A percentile compares a stretch with the other conserved stretches of the same genome.
Evolutionary conservation across 2,888 invertebrate genomes (phyloP).

Genomic region (Thysanoteuthis rhombus): DNA sequence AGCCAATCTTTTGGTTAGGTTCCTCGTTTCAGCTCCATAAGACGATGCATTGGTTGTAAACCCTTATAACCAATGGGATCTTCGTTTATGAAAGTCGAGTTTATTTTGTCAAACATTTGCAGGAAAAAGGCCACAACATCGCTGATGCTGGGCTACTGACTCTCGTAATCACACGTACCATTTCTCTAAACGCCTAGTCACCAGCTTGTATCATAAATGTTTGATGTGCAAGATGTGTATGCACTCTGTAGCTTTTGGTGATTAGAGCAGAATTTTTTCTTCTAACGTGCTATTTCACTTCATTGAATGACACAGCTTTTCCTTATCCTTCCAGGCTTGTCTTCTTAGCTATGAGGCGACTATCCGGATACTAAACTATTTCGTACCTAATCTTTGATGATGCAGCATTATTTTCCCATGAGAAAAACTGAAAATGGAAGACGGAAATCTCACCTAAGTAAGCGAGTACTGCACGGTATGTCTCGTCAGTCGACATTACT

Average conservation of each 20-base stretch:
- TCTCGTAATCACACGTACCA: not conserved
- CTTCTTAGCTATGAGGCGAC: not conserved
- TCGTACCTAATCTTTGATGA: conserved; percentile 1
- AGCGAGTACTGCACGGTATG: not conserved
- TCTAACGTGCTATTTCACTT: not conserved
- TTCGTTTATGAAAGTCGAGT: too few relatives aligned
- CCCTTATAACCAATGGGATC: too few relatives aligned
- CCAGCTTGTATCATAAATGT: not conserved
- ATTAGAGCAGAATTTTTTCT: too few relatives aligned
- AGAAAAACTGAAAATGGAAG: not conserved
- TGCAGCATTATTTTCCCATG: not conserved
- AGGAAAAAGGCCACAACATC: not conserved
- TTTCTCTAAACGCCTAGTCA: not conserved
- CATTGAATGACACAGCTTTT: not conserved
- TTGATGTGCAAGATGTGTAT: not conserved
- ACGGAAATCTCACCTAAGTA: not conserved
- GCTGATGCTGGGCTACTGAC: not conserved
- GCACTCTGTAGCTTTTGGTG: too few relatives aligned
- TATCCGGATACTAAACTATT: not conserved
- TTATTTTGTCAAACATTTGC: too few relatives aligned
- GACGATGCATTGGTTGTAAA: too few relatives aligned
- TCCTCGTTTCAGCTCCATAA: too few relatives aligned
- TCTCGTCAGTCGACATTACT: not conserved
- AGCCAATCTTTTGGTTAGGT: too few relatives aligned
- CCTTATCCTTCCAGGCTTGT: conserved; percentile 17